phyloP scores from a whole-genome alignment of 37 sponge, comb jelly and placozoan genomes.

The Tethya wilhelma region DNA sequence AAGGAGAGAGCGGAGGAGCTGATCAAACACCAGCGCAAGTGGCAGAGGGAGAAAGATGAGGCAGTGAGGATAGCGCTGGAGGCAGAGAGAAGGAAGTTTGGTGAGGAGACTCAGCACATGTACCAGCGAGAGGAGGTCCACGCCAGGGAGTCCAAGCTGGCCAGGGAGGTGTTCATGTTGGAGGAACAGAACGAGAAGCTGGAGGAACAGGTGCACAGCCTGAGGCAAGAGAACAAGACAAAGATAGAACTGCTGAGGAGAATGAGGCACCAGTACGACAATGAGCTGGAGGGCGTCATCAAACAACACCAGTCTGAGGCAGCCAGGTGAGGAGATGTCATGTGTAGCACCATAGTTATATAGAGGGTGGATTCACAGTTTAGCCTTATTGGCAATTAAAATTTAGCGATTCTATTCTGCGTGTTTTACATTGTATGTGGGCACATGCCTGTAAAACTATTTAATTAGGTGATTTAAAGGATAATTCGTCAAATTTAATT shows the following conservation, averaged over 20 bases:
- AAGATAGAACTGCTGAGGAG: conserved; percentile 61
- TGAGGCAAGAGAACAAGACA: conserved; percentile 52
- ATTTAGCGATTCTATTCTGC: no score
- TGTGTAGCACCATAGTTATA: no score
- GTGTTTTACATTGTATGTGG: no score
- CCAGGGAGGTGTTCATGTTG: conserved; percentile 63
- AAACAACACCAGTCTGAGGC: conserved; percentile 65
- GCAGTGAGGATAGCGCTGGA: conserved; percentile 36
- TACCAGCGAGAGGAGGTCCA: conserved; percentile 35
- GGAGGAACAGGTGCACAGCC: conserved; percentile 40
- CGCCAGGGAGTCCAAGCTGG: conserved; percentile 47
- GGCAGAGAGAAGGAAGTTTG: conserved; percentile 19
- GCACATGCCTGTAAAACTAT: no score
- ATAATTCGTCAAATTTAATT: no score
- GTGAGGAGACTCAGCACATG: conserved; percentile 20
- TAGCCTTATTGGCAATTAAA: not conserved
- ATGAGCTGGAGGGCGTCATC: conserved; percentile 36
- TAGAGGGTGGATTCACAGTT: no score
- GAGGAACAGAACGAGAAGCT: conserved; percentile 58
- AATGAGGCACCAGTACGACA: conserved; percentile 63
- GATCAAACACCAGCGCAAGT: conserved; percentile 36
- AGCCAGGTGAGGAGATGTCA: conserved; percentile 28
- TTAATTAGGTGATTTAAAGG: no score
- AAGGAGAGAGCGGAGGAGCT: conserved; percentile 72
- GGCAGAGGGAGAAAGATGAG: conserved; percentile 49